These are phyloP conservation scores for Oreamnos americanus DNA, from an alignment of 2,113 vertebrate species.

Conservation along the genomic window DNA sequence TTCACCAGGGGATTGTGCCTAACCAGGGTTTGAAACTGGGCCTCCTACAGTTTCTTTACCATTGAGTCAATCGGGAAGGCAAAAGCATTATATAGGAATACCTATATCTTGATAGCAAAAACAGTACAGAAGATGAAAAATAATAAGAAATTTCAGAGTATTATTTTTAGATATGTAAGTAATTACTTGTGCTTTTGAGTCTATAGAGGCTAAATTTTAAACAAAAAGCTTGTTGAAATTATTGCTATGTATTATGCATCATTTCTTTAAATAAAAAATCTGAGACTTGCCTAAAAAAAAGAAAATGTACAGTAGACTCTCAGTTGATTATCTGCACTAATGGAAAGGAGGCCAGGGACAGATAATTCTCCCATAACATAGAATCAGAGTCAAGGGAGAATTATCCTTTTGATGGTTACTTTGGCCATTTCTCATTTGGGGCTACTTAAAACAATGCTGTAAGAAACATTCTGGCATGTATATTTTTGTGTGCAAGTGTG, in stretches of 20 bases:
- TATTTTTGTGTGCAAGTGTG: not conserved
- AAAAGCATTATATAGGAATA: not conserved
- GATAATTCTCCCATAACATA: not conserved
- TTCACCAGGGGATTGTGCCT: not conserved
- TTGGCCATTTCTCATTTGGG: not conserved
- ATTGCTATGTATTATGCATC: not conserved
- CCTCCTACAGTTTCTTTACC: not conserved
- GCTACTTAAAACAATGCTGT: not conserved
- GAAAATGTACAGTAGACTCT: not conserved
- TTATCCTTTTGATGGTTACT: not conserved
- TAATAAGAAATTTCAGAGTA: not conserved
- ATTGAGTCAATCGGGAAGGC: not conserved
- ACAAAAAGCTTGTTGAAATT: not conserved
- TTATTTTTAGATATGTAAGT: not conserved
- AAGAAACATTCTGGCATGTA: not conserved
- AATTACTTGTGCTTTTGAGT: not conserved
- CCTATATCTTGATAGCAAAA: not conserved
- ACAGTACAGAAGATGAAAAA: not conserved
- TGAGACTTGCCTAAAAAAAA: not conserved
- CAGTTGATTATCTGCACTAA: not conserved
- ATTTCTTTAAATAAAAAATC: not conserved
- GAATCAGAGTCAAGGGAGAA: not conserved
- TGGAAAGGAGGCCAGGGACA: not conserved
- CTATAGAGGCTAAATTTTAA: not conserved
- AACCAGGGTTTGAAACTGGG: not conserved